Conservation (phyloP, 1,140 invertebrate species). For the Melanaphis sacchari region DNA sequence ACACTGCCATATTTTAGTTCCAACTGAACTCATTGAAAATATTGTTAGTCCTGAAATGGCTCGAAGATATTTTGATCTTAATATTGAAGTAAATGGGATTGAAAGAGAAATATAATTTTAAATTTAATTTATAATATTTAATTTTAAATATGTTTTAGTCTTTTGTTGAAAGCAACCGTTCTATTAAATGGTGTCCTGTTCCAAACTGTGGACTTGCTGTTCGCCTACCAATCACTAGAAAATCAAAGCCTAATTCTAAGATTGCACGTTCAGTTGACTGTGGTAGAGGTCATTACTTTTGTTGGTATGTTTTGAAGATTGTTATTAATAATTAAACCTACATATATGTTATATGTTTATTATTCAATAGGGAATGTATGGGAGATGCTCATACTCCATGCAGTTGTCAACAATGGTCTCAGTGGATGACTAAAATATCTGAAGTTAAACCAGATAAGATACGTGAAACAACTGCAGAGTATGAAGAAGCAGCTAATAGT, state of each 20-base stretch:
- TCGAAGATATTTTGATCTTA: slow-evolving; percentile 74
- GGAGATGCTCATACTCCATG: slow-evolving; percentile 77
- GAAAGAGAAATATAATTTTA: background rate
- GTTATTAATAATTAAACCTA: background rate
- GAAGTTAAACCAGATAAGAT: slow-evolving; percentile 75
- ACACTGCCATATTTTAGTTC: slow-evolving; percentile 73
- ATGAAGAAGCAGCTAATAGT: slow-evolving; percentile 75
- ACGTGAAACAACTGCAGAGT: slow-evolving; percentile 67
- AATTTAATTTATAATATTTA: slow-evolving; percentile 13
- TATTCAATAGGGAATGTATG: slow-evolving; percentile 66
- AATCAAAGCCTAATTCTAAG: slow-evolving; percentile 61
- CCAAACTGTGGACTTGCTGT: slow-evolving; percentile 76
- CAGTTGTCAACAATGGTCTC: slow-evolving; percentile 73
- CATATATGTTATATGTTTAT: background rate
- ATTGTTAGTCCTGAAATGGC: slow-evolving; percentile 74
- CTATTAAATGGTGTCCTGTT: slow-evolving; percentile 78
- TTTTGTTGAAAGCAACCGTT: slow-evolving; percentile 77
- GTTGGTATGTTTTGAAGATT: slow-evolving; percentile 69
- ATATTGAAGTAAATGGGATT: slow-evolving; percentile 70
- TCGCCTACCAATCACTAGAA: slow-evolving; percentile 69
- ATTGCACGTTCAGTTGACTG: slow-evolving; percentile 77
- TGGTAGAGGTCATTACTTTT: slow-evolving; percentile 77
- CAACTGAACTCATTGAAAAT: slow-evolving; percentile 74
- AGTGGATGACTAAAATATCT: slow-evolving; percentile 72
- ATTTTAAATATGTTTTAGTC: slow-evolving; percentile 65